Conservation (phyloP, 2,888 invertebrate species). For the Ichneumon xanthorius region DNA sequence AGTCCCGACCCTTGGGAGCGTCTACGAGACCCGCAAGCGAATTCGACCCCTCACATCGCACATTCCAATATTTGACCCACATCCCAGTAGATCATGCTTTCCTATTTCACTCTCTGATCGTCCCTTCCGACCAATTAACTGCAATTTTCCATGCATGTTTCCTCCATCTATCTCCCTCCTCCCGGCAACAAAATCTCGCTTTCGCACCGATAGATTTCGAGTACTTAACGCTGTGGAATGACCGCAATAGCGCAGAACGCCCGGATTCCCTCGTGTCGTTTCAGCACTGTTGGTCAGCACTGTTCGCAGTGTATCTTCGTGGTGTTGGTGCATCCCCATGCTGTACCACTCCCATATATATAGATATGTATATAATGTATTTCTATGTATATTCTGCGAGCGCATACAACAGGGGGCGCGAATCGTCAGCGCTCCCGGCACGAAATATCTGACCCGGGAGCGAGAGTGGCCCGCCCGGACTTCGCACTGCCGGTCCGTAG, state of each 20-base stretch:
- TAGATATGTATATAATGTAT: neutral
- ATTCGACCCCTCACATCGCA: neutral
- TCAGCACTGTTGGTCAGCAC: slow-evolving; percentile 12
- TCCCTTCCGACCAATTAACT: neutral
- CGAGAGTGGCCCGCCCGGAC: slow-evolving; percentile 13
- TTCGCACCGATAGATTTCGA: slow-evolving; percentile 36
- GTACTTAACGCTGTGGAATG: slow-evolving; percentile 41
- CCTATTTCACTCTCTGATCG: neutral
- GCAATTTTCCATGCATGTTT: neutral
- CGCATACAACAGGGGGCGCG: neutral
- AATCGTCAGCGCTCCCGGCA: slow-evolving; percentile 26
- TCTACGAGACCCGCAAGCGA: neutral
- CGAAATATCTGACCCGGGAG: slow-evolving; percentile 40
- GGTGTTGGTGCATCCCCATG: no score
- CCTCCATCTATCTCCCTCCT: neutral
- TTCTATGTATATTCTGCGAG: slow-evolving; percentile 21
- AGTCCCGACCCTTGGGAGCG: slow-evolving; percentile 10
- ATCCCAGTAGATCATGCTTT: neutral
- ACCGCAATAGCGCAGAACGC: slow-evolving; percentile 34
- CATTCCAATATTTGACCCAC: neutral
- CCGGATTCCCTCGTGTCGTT: slow-evolving; percentile 41
- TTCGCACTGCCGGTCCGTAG: slow-evolving; percentile 13
- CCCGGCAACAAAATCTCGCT: slow-evolving; percentile 35
- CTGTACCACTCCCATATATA: no score
- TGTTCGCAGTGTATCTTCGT: neutral